phyloP scores from a whole-genome alignment of 2,797 vertebrate genomes.

The Diplodus sargus region DNA sequence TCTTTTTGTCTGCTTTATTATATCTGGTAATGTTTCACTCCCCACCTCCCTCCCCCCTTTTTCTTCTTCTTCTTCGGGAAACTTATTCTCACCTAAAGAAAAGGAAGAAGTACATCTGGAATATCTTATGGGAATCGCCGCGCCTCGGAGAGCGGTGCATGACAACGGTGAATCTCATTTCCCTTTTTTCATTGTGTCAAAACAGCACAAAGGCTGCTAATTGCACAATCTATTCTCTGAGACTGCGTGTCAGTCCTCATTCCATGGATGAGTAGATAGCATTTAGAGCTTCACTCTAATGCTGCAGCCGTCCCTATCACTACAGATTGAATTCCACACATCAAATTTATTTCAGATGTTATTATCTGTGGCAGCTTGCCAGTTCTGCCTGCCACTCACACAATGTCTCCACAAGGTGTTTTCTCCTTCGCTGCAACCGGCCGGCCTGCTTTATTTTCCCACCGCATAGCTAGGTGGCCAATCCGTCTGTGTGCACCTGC shows the following conservation, averaged over 20 bases:
- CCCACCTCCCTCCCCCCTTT: background rate
- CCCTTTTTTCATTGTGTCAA: constrained; percentile 81
- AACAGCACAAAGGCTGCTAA: constrained; percentile 83
- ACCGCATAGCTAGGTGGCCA: constrained; percentile 50
- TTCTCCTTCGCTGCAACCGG: constrained; percentile 57
- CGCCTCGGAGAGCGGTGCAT: constrained; percentile 58
- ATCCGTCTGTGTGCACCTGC: constrained; percentile 45
- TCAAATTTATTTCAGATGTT: constrained; percentile 86
- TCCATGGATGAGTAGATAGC: constrained; percentile 85
- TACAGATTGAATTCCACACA: constrained; percentile 86
- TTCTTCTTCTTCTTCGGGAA: background rate
- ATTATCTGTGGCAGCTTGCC: constrained; percentile 85
- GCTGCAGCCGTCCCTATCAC: constrained; percentile 79
- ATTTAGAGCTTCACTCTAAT: constrained; percentile 84
- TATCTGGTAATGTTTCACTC: constrained; percentile 38
- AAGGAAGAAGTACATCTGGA: constrained; percentile 41
- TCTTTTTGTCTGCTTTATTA: constrained; percentile 29
- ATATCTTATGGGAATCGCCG: constrained; percentile 68
- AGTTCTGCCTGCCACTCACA: constrained; percentile 83
- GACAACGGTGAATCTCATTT: constrained; percentile 81
- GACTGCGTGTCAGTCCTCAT: constrained; percentile 85
- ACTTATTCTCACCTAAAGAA: constrained; percentile 66
- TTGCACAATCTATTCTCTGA: constrained; percentile 84
- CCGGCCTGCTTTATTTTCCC: constrained; percentile 65
- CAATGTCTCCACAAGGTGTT: constrained; percentile 79